phyloP scores from a whole-genome alignment of 2,888 invertebrate species.

The Chydorus sphaericus region DNA sequence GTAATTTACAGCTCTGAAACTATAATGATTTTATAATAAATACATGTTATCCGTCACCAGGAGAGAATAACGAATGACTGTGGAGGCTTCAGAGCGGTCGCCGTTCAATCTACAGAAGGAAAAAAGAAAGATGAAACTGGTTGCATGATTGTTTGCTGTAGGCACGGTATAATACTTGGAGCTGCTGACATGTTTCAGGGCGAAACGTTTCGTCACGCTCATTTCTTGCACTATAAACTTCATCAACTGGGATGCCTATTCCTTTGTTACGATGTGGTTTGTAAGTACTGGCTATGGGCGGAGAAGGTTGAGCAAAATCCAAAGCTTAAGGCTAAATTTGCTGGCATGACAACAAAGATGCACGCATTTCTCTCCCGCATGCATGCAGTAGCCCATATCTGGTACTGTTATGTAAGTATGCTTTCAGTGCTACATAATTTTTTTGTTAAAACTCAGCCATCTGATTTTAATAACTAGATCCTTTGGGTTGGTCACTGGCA shows the following conservation, averaged over 20 bases:
- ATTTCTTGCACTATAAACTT: background rate
- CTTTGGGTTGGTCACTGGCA: background rate
- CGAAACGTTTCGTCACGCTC: conserved; percentile 9
- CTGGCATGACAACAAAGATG: background rate
- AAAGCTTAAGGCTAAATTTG: too few species aligned
- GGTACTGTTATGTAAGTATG: background rate
- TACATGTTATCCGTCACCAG: too few species aligned
- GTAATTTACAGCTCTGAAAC: background rate
- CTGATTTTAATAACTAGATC: background rate
- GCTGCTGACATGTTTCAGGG: conserved; percentile 1
- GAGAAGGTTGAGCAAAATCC: background rate
- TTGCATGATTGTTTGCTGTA: background rate
- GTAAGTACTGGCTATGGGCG: conserved; percentile 5
- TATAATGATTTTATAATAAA: background rate
- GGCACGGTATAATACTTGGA: conserved; percentile 8
- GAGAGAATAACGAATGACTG: background rate
- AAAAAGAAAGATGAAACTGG: conserved; percentile 8
- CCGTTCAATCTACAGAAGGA: background rate
- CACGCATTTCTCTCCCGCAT: background rate
- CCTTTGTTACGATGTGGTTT: conserved; percentile 8
- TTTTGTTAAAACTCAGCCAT: background rate
- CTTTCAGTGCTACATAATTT: background rate
- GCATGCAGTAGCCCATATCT: background rate
- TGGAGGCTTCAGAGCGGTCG: background rate
- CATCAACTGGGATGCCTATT: background rate